Evolutionary conservation across 2,113 vertebrate species (phyloP).

Genomic region (Scophthalmus maximus): DNA sequence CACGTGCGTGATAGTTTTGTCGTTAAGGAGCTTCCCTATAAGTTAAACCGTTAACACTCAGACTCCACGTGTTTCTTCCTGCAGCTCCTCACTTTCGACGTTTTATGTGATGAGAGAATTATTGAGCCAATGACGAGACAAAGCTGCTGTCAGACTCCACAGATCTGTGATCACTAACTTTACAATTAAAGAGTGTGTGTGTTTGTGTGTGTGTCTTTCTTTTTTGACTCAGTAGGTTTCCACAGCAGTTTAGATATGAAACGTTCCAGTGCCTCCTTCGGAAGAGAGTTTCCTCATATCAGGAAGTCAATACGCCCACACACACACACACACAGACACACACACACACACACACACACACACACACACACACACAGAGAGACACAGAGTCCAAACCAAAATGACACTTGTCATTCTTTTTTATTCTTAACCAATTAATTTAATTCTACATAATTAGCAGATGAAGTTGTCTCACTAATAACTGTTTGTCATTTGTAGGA

Average conservation of each 20-base stretch:
- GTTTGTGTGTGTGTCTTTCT: constrained; percentile 27
- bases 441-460: too few relatives aligned
- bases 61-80: too few relatives aligned
- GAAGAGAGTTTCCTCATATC: constrained; percentile 72
- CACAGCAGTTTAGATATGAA: constrained; percentile 50
- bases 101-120: neutral
- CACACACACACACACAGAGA: neutral
- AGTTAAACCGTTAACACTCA: too few relatives aligned
- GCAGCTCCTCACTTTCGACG: too few relatives aligned
- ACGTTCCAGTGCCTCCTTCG: constrained; percentile 55
- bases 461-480: too few relatives aligned
- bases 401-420: too few relatives aligned
- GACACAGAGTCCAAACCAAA: too few relatives aligned
- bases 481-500: too few relatives aligned
- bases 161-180: neutral
- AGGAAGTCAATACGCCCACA: constrained; percentile 66
- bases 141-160: neutral
- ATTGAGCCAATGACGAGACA: neutral
- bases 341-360: constrained; percentile 1
- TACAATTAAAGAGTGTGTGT: constrained; percentile 30
- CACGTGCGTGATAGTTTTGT: too few relatives aligned
- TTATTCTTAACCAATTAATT: too few relatives aligned
- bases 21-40: neutral
- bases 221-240: constrained; percentile 42
- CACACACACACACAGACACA: constrained; percentile 27